Evolutionary conservation across 2,797 vertebrate species (phyloP).

Genomic region (Aldrovandia affinis): DNA sequence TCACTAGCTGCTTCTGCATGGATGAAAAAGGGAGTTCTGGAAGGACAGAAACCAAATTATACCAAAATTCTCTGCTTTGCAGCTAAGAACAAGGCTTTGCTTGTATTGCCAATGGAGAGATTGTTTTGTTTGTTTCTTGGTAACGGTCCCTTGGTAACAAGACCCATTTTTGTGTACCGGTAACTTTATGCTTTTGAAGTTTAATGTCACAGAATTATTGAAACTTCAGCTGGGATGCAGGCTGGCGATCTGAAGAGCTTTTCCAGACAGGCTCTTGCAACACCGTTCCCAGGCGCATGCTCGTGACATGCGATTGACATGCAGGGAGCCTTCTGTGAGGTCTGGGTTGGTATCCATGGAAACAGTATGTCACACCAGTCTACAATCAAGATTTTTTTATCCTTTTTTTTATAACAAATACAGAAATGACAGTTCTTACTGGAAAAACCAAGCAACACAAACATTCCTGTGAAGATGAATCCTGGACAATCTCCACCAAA

Average conservation of each 20-base stretch:
- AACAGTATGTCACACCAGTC: constrained; percentile 39
- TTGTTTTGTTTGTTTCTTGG: constrained; percentile 52
- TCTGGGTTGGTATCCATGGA: constrained; percentile 11
- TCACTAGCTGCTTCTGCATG: constrained; percentile 61
- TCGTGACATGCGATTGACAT: constrained; percentile 39
- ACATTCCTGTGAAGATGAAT: constrained; percentile 33
- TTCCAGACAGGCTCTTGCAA: too few species aligned
- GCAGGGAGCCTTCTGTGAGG: constrained; percentile 16
- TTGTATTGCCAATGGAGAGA: constrained; percentile 67
- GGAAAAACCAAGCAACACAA: constrained; percentile 28
- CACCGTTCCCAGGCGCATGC: too few species aligned
- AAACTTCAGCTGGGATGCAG: constrained; percentile 54
- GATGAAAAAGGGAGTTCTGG: constrained; percentile 67
- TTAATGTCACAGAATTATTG: constrained; percentile 34
- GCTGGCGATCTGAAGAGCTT: constrained; percentile 67
- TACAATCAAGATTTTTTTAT: constrained; percentile 36
- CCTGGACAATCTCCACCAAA: constrained; percentile 44
- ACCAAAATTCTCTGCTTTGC: constrained; percentile 63
- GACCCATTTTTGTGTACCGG: constrained; percentile 56
- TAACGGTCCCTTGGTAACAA: constrained; percentile 44
- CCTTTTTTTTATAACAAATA: constrained; percentile 37
- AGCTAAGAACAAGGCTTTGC: constrained; percentile 41
- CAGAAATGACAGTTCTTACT: constrained; percentile 26
- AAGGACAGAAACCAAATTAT: constrained; percentile 51
- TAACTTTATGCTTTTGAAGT: constrained; percentile 36